These are phyloP conservation scores for Aphidius ervi DNA, from an alignment of 1,140 invertebrate genomes.

Conservation along the genomic window DNA sequence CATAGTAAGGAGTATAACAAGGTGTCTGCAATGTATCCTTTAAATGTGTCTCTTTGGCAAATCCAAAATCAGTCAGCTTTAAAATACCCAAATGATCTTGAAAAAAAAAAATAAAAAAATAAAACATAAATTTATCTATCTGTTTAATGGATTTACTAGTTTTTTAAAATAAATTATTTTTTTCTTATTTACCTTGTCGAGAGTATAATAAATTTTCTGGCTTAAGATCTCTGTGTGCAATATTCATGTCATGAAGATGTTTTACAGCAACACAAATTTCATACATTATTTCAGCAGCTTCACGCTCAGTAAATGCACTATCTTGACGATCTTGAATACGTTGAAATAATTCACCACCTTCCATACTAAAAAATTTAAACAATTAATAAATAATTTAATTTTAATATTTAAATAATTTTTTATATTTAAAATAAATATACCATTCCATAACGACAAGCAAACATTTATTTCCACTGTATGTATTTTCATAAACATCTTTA, in stretches of 20 bases:
- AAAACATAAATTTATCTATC: neutral
- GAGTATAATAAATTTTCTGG: constrained; percentile 88
- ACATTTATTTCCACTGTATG: constrained; percentile 84
- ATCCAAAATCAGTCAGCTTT: constrained; percentile 99
- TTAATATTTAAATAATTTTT: neutral
- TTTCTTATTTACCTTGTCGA: constrained; percentile 54
- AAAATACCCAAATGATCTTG: constrained; percentile 69
- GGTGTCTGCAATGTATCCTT: constrained; percentile 90
- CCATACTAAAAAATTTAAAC: constrained; percentile 62
- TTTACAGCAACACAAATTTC: constrained; percentile 96
- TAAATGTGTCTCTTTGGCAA: constrained; percentile 93
- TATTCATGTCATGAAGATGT: constrained; percentile 91
- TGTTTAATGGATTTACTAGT: too few relatives aligned
- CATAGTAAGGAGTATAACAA: constrained; percentile 98
- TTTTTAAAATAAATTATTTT: neutral
- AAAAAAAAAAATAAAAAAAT: constrained; percentile 26
- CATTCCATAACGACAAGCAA: constrained; percentile 97
- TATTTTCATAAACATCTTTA: constrained; percentile 95
- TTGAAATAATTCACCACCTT: constrained; percentile 94
- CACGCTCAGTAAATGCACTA: constrained; percentile 91
- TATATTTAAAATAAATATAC: constrained; percentile 54
- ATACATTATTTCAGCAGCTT: constrained; percentile 89
- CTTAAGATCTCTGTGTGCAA: constrained; percentile 96
- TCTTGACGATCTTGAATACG: constrained; percentile 93
- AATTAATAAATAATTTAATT: too few relatives aligned